Percentiles rank a stretch among this genome's conserved stretches.
Conservation (phyloP, 2,797 vertebrate species). For the Morelia viridis region DNA sequence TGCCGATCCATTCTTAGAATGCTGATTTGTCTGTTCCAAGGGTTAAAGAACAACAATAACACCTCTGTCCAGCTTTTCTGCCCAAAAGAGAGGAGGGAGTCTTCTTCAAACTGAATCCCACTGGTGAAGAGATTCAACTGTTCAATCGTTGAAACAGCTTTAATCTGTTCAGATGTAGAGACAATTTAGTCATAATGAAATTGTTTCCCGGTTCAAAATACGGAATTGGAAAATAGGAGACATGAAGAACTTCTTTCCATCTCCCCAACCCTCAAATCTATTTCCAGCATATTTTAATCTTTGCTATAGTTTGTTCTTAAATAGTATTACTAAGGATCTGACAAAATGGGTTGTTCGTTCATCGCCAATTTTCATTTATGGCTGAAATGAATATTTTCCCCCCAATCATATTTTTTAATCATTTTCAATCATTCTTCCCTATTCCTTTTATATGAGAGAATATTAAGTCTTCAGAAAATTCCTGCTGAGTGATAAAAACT, state of each 20-base stretch:
- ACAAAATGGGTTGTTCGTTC: slow-evolving; percentile 58
- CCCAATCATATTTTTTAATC: slow-evolving; percentile 69
- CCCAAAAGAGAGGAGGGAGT: not conserved
- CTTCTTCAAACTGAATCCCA: slow-evolving; percentile 16
- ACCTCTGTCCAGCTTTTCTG: not conserved
- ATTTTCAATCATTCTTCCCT: slow-evolving; percentile 51
- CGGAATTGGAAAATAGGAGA: slow-evolving; percentile 62
- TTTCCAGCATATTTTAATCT: slow-evolving; percentile 62
- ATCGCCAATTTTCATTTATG: slow-evolving; percentile 65
- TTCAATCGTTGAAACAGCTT: slow-evolving; percentile 29
- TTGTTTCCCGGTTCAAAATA: slow-evolving; percentile 50
- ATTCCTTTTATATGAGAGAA: slow-evolving; percentile 45
- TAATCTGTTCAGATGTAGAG: slow-evolving; percentile 37
- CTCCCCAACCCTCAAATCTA: slow-evolving; percentile 26
- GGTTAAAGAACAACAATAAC: not conserved
- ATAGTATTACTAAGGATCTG: slow-evolving; percentile 51
- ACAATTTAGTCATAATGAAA: slow-evolving; percentile 57
- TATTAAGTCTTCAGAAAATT: slow-evolving; percentile 63
- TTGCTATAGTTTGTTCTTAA: slow-evolving; percentile 57
- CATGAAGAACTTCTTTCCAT: not conserved
- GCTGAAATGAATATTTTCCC: slow-evolving; percentile 64
- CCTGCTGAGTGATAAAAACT: slow-evolving; percentile 57
- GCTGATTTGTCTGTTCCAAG: not conserved
- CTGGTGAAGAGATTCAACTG: slow-evolving; percentile 31
- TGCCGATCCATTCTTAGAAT: not conserved